Evolutionary conservation across 2,797 vertebrate species (phyloP), one percentile per base, ranked within the genome.

Genomic region (Enteromius trimaculatus): DNA sequence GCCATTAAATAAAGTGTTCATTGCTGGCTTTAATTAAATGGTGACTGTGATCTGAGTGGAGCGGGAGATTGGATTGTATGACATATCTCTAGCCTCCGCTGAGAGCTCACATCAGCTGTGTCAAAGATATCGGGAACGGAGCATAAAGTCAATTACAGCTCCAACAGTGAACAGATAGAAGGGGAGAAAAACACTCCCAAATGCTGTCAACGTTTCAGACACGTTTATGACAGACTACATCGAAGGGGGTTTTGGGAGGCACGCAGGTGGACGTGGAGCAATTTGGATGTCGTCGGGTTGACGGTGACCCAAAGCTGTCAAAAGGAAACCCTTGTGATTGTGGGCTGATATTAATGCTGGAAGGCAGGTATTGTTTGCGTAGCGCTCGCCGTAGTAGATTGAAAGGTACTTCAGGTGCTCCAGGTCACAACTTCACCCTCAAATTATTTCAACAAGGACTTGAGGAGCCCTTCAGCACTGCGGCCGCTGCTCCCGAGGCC

Each of bases 21-120:
- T 88, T 88, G 84, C 87, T 89, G 85, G 86, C 84, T 89, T 87
- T 88, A 90, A 88, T 90, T 89, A 90, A 85, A 85, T 86, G 81
- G 80, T 87, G 86, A 86, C 80, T 90, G 88, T 82, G 86, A 87
- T 87, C 82, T 82, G 87, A 88, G 82, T 84, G 58, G 80, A 89
- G 84, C 83, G 42, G 83, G 84, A 82, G 86, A 88, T 90, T 87
- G 85, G 88, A 88, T 86, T 88, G 86, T 86, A 88, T 87, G 88
- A 88, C 88, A 87, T 88, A 85, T 90, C 86, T 85, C 84, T 75
- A 77, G 82, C 86, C 86, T 85, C 77, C 66, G n/a, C 86, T 72
- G 82, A 90, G 87, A 85, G 88, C 86, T 84, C 81, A 75, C 86
- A 86, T 90, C 89, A 86, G 85, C 86, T 84, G 81, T 87, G 84